A percentile compares a stretch with the other conserved stretches of the same genome.
Evolutionary conservation across 2,797 vertebrate genomes (phyloP).

Genomic region (Knipowitschia caucasica): DNA sequence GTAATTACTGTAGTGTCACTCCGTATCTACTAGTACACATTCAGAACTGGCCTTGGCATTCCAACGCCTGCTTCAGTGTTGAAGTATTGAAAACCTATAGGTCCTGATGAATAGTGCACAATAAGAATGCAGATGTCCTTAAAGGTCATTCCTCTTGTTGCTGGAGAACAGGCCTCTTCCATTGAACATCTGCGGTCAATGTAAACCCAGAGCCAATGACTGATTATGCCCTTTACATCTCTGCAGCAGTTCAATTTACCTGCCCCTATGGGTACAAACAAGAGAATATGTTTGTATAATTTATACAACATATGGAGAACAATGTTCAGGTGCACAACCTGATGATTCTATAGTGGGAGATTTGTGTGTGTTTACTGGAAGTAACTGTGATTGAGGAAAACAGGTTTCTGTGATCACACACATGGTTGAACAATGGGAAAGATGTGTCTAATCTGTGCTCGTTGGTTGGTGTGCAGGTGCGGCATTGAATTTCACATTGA

Average conservation of each 20-base stretch:
- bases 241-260: background rate
- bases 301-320: too few species aligned
- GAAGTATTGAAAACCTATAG: background rate
- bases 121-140: background rate
- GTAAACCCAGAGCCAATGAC: background rate
- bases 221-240: slow-evolving; percentile 3
- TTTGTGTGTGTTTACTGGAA: too few species aligned
- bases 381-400: too few species aligned
- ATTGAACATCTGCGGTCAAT: background rate
- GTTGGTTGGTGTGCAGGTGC: background rate
- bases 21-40: background rate
- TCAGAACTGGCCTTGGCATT: background rate
- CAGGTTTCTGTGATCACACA: too few species aligned
- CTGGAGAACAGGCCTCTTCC: background rate
- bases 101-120: background rate
- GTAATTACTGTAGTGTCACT: background rate
- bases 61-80: background rate
- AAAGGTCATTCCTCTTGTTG: slow-evolving; percentile 4
- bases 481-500: slow-evolving; percentile 4
- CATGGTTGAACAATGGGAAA: background rate
- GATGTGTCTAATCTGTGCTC: background rate
- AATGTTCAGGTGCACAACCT: too few species aligned
- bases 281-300: background rate
- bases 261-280: background rate
- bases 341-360: too few species aligned